Base-by-base conservation (phyloP, 2,888 invertebrate genomes). In the Poecilus cupreus region DNA sequence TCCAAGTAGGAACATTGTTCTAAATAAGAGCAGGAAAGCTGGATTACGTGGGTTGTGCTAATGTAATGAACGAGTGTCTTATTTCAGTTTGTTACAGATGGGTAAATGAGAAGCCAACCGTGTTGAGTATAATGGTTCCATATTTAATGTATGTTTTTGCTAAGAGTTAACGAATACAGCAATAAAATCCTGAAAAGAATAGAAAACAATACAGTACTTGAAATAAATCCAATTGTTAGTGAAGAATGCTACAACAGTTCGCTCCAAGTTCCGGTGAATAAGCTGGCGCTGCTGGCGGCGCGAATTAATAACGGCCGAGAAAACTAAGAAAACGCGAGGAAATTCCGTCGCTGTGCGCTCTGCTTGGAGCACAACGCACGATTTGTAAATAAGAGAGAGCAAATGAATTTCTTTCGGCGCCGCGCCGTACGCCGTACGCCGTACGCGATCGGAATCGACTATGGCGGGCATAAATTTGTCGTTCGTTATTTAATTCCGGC, bases 301-400 rank as follows among this genome's bases (percentile, higher is more conserved):
- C 10, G 64, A 68, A 68, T 68, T 68, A 68, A 68, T 68, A 68
- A 68, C 64, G 37, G 18, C 13, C 37, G 37, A 37, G 64, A 32
- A 68, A 68, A 22, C 60, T 68, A 68, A 68, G 64, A 68, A 68
- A 68, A 68, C 22, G 24, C 60, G 26, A 60, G 32, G n/a, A 60
- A 60, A 60, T 60, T 37, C 37, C 24, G 22, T 32, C 13, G 43
- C 3, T n/a, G n/a, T 54, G 6, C 22, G 18, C 60, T 68, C 18
- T 24, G 24, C 18, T 60, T 32, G 32, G 4, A 32, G 32, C 32
- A 32, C 32, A 32, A 32, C 24, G 43, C 72, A 72, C 72, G 72
- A 72, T 72, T 72, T 72, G 72, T 72, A 72, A 72, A 72, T 72
- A 72, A 43, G 72, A 72, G 49, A 43, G 72, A 72, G 49, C 72